These are phyloP conservation scores for Sebastes matsubarae DNA, from an alignment of 2,797 vertebrate genomes.

Conservation along the genomic window DNA sequence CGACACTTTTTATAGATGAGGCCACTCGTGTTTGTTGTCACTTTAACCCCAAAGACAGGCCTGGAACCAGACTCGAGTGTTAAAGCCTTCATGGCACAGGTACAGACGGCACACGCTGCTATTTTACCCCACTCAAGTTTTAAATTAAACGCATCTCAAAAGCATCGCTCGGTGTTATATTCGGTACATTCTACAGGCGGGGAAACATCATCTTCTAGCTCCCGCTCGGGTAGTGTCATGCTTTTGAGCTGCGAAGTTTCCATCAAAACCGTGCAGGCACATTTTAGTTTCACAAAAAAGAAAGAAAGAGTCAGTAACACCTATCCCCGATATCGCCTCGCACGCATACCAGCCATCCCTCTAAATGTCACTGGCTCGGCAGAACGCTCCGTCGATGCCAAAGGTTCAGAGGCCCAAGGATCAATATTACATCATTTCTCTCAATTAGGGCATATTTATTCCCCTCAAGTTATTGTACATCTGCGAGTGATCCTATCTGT, in stretches of 20 bases:
- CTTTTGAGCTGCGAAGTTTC: conserved; percentile 6
- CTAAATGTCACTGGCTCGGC: conserved; percentile 76
- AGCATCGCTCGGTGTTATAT: background rate
- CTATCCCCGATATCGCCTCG: conserved; percentile 7
- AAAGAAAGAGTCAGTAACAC: conserved; percentile 17
- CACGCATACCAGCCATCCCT: conserved; percentile 41
- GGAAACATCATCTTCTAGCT: background rate
- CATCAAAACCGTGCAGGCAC: conserved; percentile 2
- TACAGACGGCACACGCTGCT: background rate
- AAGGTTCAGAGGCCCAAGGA: conserved; percentile 66
- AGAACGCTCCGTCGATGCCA: conserved; percentile 55
- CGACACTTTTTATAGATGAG: background rate
- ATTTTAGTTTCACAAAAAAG: conserved; percentile 31
- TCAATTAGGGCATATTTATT: conserved; percentile 80
- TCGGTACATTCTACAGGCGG: background rate
- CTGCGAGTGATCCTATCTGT: conserved; percentile 71
- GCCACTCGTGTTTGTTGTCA: conserved; percentile 7
- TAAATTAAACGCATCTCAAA: background rate
- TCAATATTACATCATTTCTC: conserved; percentile 80
- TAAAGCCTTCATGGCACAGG: conserved; percentile 1
- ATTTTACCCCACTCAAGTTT: background rate
- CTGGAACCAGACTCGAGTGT: background rate
- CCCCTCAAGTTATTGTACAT: conserved; percentile 73
- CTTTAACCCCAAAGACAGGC: background rate
- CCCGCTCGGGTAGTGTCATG: background rate